Evolutionary conservation across 2,797 vertebrate genomes (phyloP).

Genomic region (Caiman crocodilus): DNA sequence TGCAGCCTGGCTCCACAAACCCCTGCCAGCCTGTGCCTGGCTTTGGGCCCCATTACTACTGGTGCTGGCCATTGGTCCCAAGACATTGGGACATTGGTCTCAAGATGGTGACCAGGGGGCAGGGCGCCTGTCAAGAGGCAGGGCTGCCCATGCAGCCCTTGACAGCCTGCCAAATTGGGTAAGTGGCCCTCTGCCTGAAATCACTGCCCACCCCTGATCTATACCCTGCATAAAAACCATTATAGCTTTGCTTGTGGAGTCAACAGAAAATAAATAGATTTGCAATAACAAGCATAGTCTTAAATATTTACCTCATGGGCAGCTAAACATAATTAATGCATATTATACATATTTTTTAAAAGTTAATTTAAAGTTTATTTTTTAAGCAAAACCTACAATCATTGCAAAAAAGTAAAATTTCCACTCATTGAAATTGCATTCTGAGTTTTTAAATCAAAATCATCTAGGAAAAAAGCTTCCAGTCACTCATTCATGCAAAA

Average conservation of each 20-base stretch:
- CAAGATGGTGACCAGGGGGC: no score
- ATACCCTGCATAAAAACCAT: neutral
- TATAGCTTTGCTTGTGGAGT: neutral
- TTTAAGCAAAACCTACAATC: neutral
- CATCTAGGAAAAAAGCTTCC: neutral
- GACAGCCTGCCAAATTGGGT: no score
- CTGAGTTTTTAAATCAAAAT: neutral
- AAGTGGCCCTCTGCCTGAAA: no score
- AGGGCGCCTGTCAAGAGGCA: no score
- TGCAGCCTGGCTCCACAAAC: no score
- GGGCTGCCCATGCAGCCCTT: no score
- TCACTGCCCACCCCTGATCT: neutral
- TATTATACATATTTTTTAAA: constrained; percentile 4
- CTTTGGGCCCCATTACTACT: no score
- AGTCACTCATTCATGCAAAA: neutral
- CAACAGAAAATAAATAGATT: neutral
- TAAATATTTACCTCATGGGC: constrained; percentile 10
- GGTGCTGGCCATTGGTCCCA: no score
- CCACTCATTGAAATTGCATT: neutral
- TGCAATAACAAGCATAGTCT: neutral
- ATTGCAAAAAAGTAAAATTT: neutral
- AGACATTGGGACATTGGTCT: no score
- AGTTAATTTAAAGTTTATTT: constrained; percentile 17
- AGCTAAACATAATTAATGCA: neutral
- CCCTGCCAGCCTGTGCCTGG: no score